These are phyloP conservation scores for Drosophila arizonae DNA, from an alignment of 1,140 invertebrate species.

Conservation along the genomic window DNA sequence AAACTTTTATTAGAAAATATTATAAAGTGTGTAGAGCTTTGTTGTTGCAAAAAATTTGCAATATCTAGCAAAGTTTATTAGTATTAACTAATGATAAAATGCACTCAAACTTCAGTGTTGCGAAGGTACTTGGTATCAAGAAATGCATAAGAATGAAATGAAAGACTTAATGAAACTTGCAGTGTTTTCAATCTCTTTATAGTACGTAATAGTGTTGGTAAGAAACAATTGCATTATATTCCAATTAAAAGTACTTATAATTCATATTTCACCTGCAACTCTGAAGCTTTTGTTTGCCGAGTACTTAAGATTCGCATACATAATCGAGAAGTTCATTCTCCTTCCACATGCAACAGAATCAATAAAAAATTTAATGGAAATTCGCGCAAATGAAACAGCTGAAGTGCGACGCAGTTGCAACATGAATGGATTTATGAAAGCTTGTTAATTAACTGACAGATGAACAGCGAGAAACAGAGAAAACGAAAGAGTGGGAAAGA, in stretches of 20 bases:
- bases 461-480: constrained; percentile 25
- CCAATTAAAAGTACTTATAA: not conserved
- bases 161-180: too few species aligned
- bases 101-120: too few species aligned
- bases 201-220: not conserved
- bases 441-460: constrained; percentile 72
- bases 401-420: constrained; percentile 32
- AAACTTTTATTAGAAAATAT: too few species aligned
- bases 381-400: constrained; percentile 23
- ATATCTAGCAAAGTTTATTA: too few species aligned
- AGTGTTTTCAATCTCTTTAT: too few species aligned
- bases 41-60: too few species aligned
- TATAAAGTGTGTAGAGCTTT: too few species aligned
- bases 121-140: too few species aligned
- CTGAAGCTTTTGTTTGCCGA: not conserved
- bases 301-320: constrained; percentile 17
- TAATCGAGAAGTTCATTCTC: constrained; percentile 23
- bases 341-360: constrained; percentile 3
- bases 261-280: not conserved
- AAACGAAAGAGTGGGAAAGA: too few species aligned
- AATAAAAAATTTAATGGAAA: constrained; percentile 46
- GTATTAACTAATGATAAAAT: too few species aligned
- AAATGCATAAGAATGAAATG: too few species aligned
- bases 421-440: constrained; percentile 64
- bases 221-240: not conserved